These are phyloP conservation scores for Neoarius graeffei DNA, from an alignment of 2,113 vertebrate genomes.

Conservation along the genomic window DNA sequence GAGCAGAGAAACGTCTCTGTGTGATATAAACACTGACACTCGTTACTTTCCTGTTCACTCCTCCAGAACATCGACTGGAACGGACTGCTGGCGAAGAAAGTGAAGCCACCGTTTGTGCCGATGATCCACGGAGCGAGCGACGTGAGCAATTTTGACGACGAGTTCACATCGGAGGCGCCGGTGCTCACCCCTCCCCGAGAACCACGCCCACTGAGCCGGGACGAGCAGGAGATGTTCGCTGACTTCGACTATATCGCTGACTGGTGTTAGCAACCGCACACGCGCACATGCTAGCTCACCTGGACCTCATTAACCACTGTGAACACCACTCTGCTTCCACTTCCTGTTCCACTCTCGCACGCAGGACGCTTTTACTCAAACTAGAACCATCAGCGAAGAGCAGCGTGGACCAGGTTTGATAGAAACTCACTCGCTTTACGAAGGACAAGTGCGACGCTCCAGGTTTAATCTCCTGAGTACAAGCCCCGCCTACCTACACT, in stretches of 20 bases:
- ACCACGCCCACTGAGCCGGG: slow-evolving; percentile 80
- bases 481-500: no score
- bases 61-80: slow-evolving; percentile 90
- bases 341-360: not conserved
- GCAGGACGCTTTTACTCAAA: not conserved
- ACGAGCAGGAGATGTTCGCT: slow-evolving; percentile 85
- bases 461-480: not conserved
- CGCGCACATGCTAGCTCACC: not conserved
- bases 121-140: slow-evolving; percentile 83
- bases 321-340: slow-evolving; percentile 28
- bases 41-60: slow-evolving; percentile 29
- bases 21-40: not conserved
- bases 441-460: not conserved
- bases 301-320: slow-evolving; percentile 22
- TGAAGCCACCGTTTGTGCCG: slow-evolving; percentile 84
- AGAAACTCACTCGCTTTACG: not conserved
- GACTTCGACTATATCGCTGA: slow-evolving; percentile 92
- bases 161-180: slow-evolving; percentile 90
- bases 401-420: not conserved
- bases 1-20: not conserved
- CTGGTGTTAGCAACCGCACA: slow-evolving; percentile 78
- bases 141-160: slow-evolving; percentile 89
- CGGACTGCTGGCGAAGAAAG: slow-evolving; percentile 86
- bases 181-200: slow-evolving; percentile 87
- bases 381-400: not conserved